Percentiles rank a stretch among this genome's conserved stretches.
Evolutionary conservation across 2,888 invertebrate genomes (phyloP).

Genomic region (Ctena decussata): DNA sequence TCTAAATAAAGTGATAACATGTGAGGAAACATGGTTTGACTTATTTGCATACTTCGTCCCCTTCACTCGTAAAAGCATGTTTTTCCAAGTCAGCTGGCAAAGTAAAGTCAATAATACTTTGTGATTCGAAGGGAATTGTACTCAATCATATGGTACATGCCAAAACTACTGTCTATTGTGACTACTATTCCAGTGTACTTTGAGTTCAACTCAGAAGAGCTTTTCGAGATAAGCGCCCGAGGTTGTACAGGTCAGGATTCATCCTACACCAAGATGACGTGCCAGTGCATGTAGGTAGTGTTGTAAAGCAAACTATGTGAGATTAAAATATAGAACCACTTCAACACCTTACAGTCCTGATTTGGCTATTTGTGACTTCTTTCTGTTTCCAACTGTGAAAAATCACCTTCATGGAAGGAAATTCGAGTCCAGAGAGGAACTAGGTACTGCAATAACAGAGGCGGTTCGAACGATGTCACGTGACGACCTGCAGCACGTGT

Average conservation of each 20-base stretch:
- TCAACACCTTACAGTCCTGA: neutral
- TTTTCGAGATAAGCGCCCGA: too few species aligned
- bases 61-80: too few species aligned
- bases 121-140: too few species aligned
- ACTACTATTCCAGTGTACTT: neutral
- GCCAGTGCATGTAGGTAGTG: neutral
- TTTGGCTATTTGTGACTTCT: too few species aligned
- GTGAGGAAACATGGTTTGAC: too few species aligned
- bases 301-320: neutral
- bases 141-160: neutral
- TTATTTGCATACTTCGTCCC: too few species aligned
- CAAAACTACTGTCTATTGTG: neutral
- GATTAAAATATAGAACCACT: neutral
- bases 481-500: neutral
- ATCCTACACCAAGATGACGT: neutral
- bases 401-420: neutral
- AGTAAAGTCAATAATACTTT: too few species aligned
- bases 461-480: neutral
- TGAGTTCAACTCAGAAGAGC: too few species aligned
- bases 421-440: neutral
- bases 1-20: too few species aligned
- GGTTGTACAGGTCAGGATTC: too few species aligned
- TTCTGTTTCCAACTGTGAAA: neutral
- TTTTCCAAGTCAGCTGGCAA: too few species aligned
- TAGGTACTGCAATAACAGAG: neutral